Base-by-base conservation (phyloP, 1,140 invertebrate species). In the Camponotus floridanus region DNA sequence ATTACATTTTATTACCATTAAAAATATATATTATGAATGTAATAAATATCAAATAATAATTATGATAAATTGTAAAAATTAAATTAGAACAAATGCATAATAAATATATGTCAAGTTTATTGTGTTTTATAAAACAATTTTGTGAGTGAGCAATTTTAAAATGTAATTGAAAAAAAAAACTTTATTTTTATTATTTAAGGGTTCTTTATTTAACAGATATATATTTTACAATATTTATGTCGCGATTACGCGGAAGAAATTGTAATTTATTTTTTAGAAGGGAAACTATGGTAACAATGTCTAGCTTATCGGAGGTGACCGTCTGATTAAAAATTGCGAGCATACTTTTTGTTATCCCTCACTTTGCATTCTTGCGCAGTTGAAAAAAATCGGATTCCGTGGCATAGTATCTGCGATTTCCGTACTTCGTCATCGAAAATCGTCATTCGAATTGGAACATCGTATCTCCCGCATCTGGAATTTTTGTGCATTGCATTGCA, bases 321-420 rank as follows among this genome's bases (percentile, higher is more conserved):
- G 70, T 33, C 73, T 83, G 86, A 88, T 89, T 73, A 88, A 86
- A 89, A 88, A 88, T 83, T 65, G 33, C 62, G 76, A 76, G 73
- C 36, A 65, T 88, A 76, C 64, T 64, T 74, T 26, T 83, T 83
- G 59, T 86, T 71, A 51, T 64, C 59, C 33, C 8, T 51, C 36
- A 70, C 57, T 73, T 67, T 73, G 71, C 71, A 42, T 85, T 59
- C 26, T 51, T 45, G 33, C 62, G 21, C 33, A 18, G 3, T 3
- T 51, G 36, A 42, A 48, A 76, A 80, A 45, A 78, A 59, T n/a
- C 51, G 39, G n/a, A 39, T 51, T 2, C n/a, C 48, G 36, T 57
- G 8, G 9, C 9, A 3, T 11, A 7, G 45, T 74, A 48, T 70
- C 67, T 26, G 70, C n/a, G 51, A 80, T 88, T 86, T 79, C 42